Conservation (phyloP, 2,113 vertebrate genomes). For the Marmota flaviventris region DNA sequence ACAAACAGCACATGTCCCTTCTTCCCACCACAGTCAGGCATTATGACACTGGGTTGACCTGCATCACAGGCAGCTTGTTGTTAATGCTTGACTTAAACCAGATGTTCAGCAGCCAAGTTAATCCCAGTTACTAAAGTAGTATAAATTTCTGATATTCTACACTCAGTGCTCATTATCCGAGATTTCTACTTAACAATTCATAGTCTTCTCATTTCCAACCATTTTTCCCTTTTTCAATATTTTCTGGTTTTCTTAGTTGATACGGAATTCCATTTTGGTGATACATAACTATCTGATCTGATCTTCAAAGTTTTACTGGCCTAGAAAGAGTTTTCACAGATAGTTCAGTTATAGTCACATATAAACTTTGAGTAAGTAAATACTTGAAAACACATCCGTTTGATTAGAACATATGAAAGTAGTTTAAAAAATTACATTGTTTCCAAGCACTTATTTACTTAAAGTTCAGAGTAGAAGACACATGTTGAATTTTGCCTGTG, state of each 20-base stretch:
- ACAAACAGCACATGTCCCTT: neutral
- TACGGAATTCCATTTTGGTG: neutral
- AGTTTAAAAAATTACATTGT: neutral
- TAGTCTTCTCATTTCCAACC: neutral
- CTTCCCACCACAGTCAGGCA: neutral
- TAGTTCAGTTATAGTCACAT: neutral
- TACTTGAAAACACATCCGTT: neutral
- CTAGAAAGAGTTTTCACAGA: neutral
- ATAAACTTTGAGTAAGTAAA: slow-evolving; percentile 33
- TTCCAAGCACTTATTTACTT: slow-evolving; percentile 16
- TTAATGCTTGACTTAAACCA: neutral
- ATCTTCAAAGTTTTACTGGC: neutral
- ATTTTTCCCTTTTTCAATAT: neutral
- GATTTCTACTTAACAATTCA: neutral
- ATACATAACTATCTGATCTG: neutral
- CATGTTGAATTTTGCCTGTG: neutral
- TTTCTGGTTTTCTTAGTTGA: neutral
- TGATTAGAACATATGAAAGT: neutral
- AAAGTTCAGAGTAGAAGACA: neutral
- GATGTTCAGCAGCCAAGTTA: neutral
- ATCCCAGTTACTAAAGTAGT: neutral
- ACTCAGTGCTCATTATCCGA: neutral
- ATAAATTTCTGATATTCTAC: neutral
- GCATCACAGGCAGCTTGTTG: neutral
- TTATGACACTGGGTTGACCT: neutral